phyloP scores from a whole-genome alignment of 2,888 invertebrate species.

The Prosapia bicincta region DNA sequence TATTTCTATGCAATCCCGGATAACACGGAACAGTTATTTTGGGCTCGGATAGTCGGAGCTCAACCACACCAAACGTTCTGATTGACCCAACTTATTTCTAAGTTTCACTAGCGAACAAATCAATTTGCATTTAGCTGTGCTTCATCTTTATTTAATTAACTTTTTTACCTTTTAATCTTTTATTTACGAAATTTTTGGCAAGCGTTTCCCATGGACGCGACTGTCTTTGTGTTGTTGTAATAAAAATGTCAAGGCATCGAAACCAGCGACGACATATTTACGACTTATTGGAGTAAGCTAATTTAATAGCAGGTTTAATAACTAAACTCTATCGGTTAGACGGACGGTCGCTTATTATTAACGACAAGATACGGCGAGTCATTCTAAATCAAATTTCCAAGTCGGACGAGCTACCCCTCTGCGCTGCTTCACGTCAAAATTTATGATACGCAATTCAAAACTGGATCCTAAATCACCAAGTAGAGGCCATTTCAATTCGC shows the following conservation, averaged over 20 bases:
- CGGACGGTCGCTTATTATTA: background rate
- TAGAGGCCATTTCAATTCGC: slow-evolving; percentile 2
- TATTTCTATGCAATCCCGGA: no score
- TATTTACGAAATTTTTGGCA: no score
- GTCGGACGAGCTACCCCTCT: background rate
- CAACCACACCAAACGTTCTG: no score
- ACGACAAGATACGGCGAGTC: background rate
- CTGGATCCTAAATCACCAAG: slow-evolving; percentile 22
- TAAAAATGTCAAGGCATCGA: background rate
- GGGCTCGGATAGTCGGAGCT: no score
- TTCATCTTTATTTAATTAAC: no score
- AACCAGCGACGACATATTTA: background rate
- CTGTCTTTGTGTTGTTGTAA: background rate
- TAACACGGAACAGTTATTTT: no score
- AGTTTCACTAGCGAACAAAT: no score
- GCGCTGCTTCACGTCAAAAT: slow-evolving; percentile 38
- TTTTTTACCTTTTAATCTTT: no score
- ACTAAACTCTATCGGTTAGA: background rate
- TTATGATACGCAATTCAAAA: slow-evolving; percentile 32
- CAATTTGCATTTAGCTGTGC: no score
- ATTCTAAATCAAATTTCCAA: background rate
- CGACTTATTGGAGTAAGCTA: background rate
- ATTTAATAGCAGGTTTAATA: background rate
- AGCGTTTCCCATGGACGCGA: no score
- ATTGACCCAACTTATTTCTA: no score